Conservation (phyloP, 2,888 invertebrate species). For the Dolichomitus sp. region DNA sequence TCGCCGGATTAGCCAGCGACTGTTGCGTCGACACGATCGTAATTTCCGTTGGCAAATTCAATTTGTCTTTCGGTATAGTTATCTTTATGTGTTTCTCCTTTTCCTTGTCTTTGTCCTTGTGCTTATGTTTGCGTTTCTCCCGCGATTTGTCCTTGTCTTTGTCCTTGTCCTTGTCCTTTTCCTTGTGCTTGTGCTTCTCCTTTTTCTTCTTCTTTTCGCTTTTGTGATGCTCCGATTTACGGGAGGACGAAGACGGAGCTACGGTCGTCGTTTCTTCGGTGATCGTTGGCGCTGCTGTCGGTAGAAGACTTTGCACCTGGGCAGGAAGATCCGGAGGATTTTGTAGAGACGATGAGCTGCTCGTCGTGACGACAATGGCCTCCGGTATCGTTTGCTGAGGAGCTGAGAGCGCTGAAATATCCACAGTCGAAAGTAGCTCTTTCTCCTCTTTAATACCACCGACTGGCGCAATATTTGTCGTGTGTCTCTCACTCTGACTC, state of each 20-base stretch:
- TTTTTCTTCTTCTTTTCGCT: constrained; percentile 92
- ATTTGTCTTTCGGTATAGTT: constrained; percentile 89
- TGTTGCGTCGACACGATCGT: constrained; percentile 59
- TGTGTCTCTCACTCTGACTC: background rate
- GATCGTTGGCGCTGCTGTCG: constrained; percentile 34
- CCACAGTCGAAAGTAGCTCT: constrained; percentile 78
- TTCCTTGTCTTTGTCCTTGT: constrained; percentile 89
- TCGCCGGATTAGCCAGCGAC: constrained; percentile 11
- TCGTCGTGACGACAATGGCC: constrained; percentile 55
- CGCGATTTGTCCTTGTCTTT: constrained; percentile 77
- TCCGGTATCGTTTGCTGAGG: constrained; percentile 73
- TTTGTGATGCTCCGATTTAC: constrained; percentile 80
- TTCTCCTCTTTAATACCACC: constrained; percentile 43
- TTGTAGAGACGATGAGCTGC: background rate
- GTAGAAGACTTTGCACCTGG: constrained; percentile 27
- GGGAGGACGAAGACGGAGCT: constrained; percentile 71
- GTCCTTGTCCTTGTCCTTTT: constrained; percentile 89
- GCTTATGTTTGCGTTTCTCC: constrained; percentile 93
- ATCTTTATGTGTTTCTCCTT: constrained; percentile 90
- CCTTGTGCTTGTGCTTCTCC: constrained; percentile 93
- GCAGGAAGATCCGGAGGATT: background rate
- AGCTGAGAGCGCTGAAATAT: constrained; percentile 77
- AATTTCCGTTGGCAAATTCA: constrained; percentile 83
- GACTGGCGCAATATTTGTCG: background rate
- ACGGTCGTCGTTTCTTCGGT: constrained; percentile 13